These are phyloP conservation scores for Apamea epomidion DNA, from an alignment of 2,888 invertebrate species.

Conservation along the genomic window DNA sequence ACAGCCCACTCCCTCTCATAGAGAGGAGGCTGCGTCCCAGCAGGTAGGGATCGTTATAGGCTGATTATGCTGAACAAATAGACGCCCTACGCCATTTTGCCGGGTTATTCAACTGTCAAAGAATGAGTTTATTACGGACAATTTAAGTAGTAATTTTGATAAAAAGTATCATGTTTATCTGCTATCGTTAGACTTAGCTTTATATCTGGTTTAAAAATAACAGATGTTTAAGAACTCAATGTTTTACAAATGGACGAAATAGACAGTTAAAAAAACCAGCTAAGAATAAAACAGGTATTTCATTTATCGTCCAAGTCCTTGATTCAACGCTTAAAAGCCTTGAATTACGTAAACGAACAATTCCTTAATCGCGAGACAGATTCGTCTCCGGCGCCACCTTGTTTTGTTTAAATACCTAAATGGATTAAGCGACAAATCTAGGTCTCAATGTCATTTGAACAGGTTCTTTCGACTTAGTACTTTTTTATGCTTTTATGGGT, in stretches of 20 bases:
- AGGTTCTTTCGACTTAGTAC: slow-evolving; percentile 28
- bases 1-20: too few species aligned
- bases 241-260: not conserved
- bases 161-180: not conserved
- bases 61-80: too few species aligned
- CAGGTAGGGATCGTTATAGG: too few species aligned
- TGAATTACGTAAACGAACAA: slow-evolving; percentile 32
- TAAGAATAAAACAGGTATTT: slow-evolving; percentile 11
- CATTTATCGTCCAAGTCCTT: slow-evolving; percentile 1
- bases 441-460: slow-evolving; percentile 55
- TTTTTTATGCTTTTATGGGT: slow-evolving; percentile 26
- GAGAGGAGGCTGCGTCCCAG: too few species aligned
- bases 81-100: not conserved
- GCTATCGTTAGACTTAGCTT: not conserved
- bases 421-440: slow-evolving; percentile 38
- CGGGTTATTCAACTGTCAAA: not conserved
- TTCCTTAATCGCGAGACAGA: slow-evolving; percentile 23
- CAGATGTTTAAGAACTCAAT: not conserved
- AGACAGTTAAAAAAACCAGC: not conserved
- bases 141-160: not conserved
- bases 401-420: slow-evolving; percentile 50
- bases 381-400: slow-evolving; percentile 25
- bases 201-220: not conserved
- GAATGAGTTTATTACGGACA: not conserved
- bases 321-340: slow-evolving; percentile 20